Evolutionary conservation across 1,140 invertebrate genomes (phyloP), one percentile per base, ranked within the genome.

Genomic region (Drosophila bifasciata): DNA sequence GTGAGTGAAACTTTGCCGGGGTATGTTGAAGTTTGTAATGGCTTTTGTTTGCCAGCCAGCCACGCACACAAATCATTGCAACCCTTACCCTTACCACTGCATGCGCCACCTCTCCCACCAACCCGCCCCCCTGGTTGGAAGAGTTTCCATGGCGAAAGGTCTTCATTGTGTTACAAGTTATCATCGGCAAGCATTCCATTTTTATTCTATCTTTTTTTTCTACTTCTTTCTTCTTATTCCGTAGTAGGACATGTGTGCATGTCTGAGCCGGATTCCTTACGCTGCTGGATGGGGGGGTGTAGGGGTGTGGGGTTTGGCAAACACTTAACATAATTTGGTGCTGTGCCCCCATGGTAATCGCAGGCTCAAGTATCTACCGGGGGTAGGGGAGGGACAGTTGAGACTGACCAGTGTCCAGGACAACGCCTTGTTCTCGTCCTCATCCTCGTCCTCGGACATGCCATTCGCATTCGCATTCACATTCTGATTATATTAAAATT

Each of bases 1-100:
- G 66, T 69, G 36, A 23, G 16, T 11, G 15, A 70, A 70, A 59
- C 23, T 51, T 72, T 49, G 36, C 17, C 50, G 16, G 58, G 39
- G 23, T 6, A 56, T 50, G 23, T 58, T 49, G 68, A 64, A 78
- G 56, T 67, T 78, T 78, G 61, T 68, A 79, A 86, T 84, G 80
- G 79, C 80, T 84, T 83, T 85, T 84, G 75, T 63, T 79, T 84
- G 78, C n/a, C n/a, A n/a, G 79, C 62, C 50, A 57, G 55, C 56
- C 62, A 62, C 44, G 32, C 32, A 23, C 70, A 74, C 70, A 56
- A 55, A 75, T 63, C 71, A 66, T 72, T 21, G 57, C 59, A 53
- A 53, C 70, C 40, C 68, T 62, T 71, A 62, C 66, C n/a, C n/a
- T n/a, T 39, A 39, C 16, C 36, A 17, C 11, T n/a, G n/a, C n/a